Conservation (phyloP, 2,113 vertebrate species). For the Athene cunicularia region DNA sequence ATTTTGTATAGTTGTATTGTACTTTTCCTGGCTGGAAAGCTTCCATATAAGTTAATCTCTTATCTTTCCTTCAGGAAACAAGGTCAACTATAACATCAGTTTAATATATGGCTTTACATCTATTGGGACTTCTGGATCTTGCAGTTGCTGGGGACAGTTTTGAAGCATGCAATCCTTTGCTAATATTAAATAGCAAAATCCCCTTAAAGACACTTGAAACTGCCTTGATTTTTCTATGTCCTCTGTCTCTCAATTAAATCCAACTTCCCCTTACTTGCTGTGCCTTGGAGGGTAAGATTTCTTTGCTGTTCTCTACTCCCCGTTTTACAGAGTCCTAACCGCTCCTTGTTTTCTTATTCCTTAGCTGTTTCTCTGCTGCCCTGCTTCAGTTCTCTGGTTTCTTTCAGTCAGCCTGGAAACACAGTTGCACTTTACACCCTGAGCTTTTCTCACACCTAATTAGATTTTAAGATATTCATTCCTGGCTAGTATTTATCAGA, state of each 20-base stretch:
- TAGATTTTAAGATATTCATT: background rate
- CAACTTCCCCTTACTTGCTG: background rate
- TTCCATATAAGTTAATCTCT: conserved; percentile 36
- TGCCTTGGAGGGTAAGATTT: background rate
- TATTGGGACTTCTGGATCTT: background rate
- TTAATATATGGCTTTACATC: background rate
- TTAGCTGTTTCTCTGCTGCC: background rate
- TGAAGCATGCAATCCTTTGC: background rate
- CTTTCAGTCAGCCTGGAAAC: background rate
- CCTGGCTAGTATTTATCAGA: background rate
- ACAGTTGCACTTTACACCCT: background rate
- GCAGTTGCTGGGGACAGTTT: background rate
- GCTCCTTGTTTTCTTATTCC: background rate
- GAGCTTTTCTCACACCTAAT: background rate
- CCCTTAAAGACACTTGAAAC: background rate
- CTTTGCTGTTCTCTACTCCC: background rate
- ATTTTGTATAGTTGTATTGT: conserved; percentile 15
- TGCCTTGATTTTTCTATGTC: background rate
- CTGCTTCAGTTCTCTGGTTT: background rate
- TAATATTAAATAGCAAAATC: background rate
- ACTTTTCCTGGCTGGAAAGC: conserved; percentile 14
- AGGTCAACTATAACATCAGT: conserved; percentile 14
- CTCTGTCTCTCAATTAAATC: background rate
- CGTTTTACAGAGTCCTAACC: background rate
- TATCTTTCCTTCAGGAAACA: conserved; percentile 15